Percentiles rank a stretch among this genome's conserved stretches.
Evolutionary conservation across 1,140 invertebrate species (phyloP).

Genomic region (Euglossa dilemma): DNA sequence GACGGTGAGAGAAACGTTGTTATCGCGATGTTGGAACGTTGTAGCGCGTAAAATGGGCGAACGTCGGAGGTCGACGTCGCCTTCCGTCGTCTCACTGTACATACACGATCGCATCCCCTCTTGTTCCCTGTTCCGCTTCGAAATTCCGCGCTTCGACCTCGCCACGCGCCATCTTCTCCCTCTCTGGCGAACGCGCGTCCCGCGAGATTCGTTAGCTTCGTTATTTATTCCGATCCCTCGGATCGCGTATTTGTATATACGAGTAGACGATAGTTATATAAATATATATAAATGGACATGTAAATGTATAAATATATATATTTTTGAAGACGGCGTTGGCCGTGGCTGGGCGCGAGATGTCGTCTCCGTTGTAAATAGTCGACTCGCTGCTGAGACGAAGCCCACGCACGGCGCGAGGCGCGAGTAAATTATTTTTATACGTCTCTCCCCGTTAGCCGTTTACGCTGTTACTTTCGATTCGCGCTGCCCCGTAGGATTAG

Average conservation of each 20-base stretch:
- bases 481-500: conserved; percentile 25
- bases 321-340: conserved; percentile 15
- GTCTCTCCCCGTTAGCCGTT: conserved; percentile 12
- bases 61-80: not conserved
- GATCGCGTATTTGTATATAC: conserved; percentile 60
- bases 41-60: not conserved
- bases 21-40: conserved; percentile 36
- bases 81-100: conserved; percentile 1
- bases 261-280: conserved; percentile 44
- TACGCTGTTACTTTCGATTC: too few species aligned
- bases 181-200: not conserved
- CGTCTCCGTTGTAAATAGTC: conserved; percentile 40
- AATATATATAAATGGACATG: conserved; percentile 38
- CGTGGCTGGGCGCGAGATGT: not conserved
- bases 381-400: conserved; percentile 15
- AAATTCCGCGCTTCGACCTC: conserved; percentile 26
- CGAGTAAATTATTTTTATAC: conserved; percentile 66
- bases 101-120: not conserved
- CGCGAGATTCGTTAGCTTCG: conserved; percentile 15
- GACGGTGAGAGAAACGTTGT: conserved; percentile 55
- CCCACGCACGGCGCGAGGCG: conserved; percentile 1
- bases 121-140: not conserved
- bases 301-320: conserved; percentile 38
- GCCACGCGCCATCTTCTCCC: conserved; percentile 1
- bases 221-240: conserved; percentile 61